Conservation (phyloP, 2,888 invertebrate genomes). For the Thyatira batis region DNA sequence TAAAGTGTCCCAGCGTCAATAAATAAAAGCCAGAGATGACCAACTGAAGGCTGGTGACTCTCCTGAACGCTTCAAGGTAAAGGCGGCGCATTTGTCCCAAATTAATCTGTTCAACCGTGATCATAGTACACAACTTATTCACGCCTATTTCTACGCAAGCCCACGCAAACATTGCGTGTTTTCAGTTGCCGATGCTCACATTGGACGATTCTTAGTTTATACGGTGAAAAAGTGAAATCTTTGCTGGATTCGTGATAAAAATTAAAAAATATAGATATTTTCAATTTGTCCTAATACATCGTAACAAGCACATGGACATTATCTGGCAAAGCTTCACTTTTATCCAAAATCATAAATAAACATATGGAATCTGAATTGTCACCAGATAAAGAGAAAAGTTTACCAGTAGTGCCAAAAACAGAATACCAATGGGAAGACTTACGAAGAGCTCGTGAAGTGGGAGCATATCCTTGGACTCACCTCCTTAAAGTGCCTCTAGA, state of each 20-base stretch:
- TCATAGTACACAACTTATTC: constrained; percentile 77
- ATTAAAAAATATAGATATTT: constrained; percentile 23
- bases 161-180: constrained; percentile 78
- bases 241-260: constrained; percentile 62
- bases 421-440: constrained; percentile 93
- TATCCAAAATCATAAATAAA: constrained; percentile 47
- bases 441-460: constrained; percentile 85
- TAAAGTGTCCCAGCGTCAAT: constrained; percentile 50
- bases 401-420: constrained; percentile 87
- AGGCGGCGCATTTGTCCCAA: constrained; percentile 63
- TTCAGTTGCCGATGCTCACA: constrained; percentile 74
- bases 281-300: constrained; percentile 19
- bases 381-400: constrained; percentile 73
- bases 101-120: constrained; percentile 65
- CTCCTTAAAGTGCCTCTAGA: constrained; percentile 85
- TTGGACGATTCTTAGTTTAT: constrained; percentile 76
- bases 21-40: constrained; percentile 55
- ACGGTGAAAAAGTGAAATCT: constrained; percentile 63
- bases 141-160: constrained; percentile 80
- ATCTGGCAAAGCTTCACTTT: constrained; percentile 33
- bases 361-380: constrained; percentile 82
- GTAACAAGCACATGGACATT: constrained; percentile 30
- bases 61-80: constrained; percentile 71
- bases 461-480: constrained; percentile 92
- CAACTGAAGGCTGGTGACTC: constrained; percentile 49